A percentile compares a stretch with the other conserved stretches of the same genome.
These are phyloP conservation scores for Conchocele bisecta DNA, from an alignment of 2,888 invertebrate species.

Conservation along the genomic window DNA sequence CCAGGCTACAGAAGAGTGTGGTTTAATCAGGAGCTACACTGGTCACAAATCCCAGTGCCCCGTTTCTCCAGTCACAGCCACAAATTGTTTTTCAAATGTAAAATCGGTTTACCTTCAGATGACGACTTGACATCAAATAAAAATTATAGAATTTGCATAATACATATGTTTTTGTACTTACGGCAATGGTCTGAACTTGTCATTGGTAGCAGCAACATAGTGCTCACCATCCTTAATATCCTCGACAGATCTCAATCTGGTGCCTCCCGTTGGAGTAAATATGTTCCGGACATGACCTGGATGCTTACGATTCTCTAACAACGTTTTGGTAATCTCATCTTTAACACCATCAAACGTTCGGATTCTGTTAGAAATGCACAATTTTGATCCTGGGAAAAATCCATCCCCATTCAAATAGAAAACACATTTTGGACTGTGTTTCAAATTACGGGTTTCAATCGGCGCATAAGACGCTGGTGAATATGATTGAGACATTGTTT, in stretches of 20 bases:
- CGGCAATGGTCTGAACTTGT: conserved; percentile 39
- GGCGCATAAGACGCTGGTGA: conserved; percentile 33
- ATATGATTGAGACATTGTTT: conserved; percentile 33
- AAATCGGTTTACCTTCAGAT: no score
- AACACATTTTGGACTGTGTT: conserved; percentile 44
- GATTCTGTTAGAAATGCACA: conserved; percentile 43
- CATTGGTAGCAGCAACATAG: conserved; percentile 43
- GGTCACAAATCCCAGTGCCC: no score
- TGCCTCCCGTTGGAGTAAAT: conserved; percentile 42
- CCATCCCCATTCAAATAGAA: conserved; percentile 51
- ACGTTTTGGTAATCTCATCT: conserved; percentile 32
- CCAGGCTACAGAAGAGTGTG: no score
- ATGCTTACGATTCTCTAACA: conserved; percentile 9
- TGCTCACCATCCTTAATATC: conserved; percentile 40
- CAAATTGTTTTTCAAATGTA: no score
- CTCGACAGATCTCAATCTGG: conserved; percentile 10
- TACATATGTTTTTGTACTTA: no score
- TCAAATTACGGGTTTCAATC: conserved; percentile 37
- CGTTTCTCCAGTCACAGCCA: no score
- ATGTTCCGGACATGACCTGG: conserved; percentile 38
- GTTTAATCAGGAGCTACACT: no score
- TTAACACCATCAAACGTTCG: conserved; percentile 45
- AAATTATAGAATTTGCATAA: no score
- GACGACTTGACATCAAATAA: no score
- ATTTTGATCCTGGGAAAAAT: conserved; percentile 4